Evolutionary conservation across 2,113 vertebrate genomes (phyloP), one percentile per base, ranked within the genome.

Genomic region (Aix galericulata): DNA sequence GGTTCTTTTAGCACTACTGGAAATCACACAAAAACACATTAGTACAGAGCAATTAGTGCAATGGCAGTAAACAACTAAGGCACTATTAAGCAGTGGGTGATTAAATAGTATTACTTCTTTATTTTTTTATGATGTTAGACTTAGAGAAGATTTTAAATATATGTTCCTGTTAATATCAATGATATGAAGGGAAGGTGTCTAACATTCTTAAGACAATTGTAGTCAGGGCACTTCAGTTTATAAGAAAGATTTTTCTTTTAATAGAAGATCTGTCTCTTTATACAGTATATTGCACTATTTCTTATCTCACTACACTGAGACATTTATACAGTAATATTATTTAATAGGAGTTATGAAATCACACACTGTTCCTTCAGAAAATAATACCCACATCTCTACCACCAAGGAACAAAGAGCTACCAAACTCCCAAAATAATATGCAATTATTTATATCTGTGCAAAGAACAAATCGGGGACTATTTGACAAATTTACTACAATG

Each of bases 11-110:
- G 98, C 98, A 98, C 98, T 98, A 98, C 98, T 98, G 98, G 98
- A 98, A 98, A 98, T 98, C 98, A 98, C 97, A 98, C 97, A 98
- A 98, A 98, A 98, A 98, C 98, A 98, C 98, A 98, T 98, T 98
- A 98, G 98, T 97, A 97, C 97, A 95, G 97, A 97, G 98, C 97
- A 98, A 98, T 98, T 98, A 98, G 98, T 98, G 95, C 96, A 92
- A 97, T 94, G 95, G 98, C 97, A 97, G 98, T 98, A 98, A 98
- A 98, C 98, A 98, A 98, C 97, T 93, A 97, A 98, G 97, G 97
- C 98, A 97, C 97, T 98, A 97, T 98, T 98, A 98, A 98, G 97
- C 98, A 97, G 98, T 98, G 98, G 98, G 98, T 98, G 98, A 98
- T 98, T 98, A 98, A 98, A 98, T 97, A 98, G 97, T 97, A 98